Evolutionary conservation across 1,140 invertebrate species (phyloP), one percentile per base, ranked within the genome.

Genomic region (Gonioctena quinquepunctata): DNA sequence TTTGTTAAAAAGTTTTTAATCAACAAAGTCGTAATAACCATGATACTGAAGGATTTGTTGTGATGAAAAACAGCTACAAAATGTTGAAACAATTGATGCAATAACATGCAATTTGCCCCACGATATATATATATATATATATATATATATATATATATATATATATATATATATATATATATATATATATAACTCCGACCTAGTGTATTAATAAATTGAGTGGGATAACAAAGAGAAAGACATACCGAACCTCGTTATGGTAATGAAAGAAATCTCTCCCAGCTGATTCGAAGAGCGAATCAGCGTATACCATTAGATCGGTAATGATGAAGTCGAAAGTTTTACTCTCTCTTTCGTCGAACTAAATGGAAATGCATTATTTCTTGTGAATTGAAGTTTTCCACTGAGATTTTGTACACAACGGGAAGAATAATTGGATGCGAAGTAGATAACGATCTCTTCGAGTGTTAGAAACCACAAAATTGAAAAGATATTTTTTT

Each of bases 251-350:
- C 49, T 66, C 64, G 52, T 66, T 66, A 66, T 28, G 27, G 23
- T 66, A 54, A 66, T 66, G 64, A 66, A 66, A 66, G 23, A 49
- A 54, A 54, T 57, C 64, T 52, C 64, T 54, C 64, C 61, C 52
- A 57, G 64, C 52, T 66, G 64, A 66, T 54, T 66, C 64, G 33
- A 66, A 54, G 64, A 66, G 25, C n/a, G 64, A 57, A 54, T 66
- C 33, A 42, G 33, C 33, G 33, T 42, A 42, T 42, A 25, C 64
- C 54, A 66, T 66, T 66, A 66, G 27, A 27, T 18, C 61, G 18
- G 61, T 63, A 63, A 63, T 21, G 61, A 63, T 33, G 61, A 21
- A 63, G 61, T 63, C 61, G 61, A 48, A 33, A 63, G 61, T 48
- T 63, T 56, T 25, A 66, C 64, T 66, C 49, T 66, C 27, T 28